Evolutionary conservation across 1,140 invertebrate genomes (phyloP).

Genomic region (Lucilia cuprina): DNA sequence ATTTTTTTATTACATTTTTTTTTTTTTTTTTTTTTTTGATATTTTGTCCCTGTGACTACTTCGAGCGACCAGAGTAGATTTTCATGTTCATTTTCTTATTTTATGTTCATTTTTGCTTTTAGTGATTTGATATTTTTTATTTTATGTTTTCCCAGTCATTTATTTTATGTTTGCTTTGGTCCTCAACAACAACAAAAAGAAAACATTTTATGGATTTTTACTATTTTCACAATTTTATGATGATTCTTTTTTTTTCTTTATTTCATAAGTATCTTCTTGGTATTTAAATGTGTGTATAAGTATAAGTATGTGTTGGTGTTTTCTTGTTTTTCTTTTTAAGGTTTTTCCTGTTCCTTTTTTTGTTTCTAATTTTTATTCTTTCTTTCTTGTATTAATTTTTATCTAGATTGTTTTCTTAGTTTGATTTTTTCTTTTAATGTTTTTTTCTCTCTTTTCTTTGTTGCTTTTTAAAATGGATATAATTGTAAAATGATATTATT

Average conservation of each 20-base stretch:
- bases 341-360: background rate
- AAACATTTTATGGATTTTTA: conserved; percentile 26
- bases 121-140: background rate
- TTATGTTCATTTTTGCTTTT: conserved; percentile 14
- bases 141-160: conserved; percentile 25
- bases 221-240: conserved; percentile 1
- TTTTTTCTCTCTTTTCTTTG: background rate
- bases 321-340: background rate
- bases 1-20: too few relatives aligned
- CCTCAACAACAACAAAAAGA: background rate
- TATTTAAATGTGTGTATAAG: background rate
- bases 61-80: background rate
- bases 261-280: background rate
- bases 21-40: too few relatives aligned
- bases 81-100: conserved; percentile 15
- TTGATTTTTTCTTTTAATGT: background rate
- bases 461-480: background rate
- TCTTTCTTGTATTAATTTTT: background rate
- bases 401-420: background rate
- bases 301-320: too few relatives aligned
- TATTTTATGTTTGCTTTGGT: conserved; percentile 28
- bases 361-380: background rate
- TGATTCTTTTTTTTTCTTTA: background rate
- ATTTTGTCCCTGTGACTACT: too few relatives aligned
- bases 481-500: conserved; percentile 29